Evolutionary conservation across 2,888 invertebrate genomes (phyloP).

Genomic region (Aleiodes leptofemur): DNA sequence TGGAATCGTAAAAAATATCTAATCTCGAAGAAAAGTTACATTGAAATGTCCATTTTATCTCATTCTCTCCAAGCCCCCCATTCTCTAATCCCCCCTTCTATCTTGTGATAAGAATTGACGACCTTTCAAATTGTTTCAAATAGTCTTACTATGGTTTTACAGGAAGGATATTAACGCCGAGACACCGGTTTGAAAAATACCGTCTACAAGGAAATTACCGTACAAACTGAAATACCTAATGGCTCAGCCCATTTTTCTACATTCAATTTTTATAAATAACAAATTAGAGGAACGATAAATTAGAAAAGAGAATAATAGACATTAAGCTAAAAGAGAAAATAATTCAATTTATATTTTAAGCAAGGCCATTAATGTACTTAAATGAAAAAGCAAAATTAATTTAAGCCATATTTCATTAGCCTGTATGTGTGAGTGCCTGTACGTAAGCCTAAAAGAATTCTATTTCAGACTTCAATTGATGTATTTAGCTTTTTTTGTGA

Average conservation of each 20-base stretch:
- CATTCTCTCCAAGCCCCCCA: not conserved
- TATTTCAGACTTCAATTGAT: slow-evolving; percentile 48
- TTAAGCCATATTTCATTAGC: slow-evolving; percentile 72
- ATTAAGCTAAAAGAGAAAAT: slow-evolving; percentile 50
- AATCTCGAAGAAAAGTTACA: not conserved
- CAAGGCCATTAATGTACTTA: slow-evolving; percentile 74
- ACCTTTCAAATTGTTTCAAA: slow-evolving; percentile 38
- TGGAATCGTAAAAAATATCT: no score
- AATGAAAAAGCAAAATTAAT: slow-evolving; percentile 49
- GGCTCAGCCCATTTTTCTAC: slow-evolving; percentile 68
- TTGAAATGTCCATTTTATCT: not conserved
- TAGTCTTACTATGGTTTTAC: slow-evolving; percentile 58
- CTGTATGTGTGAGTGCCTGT: slow-evolving; percentile 75
- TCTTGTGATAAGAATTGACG: not conserved
- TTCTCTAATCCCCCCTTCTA: slow-evolving; percentile 4
- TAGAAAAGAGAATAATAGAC: slow-evolving; percentile 30
- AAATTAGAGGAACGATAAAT: slow-evolving; percentile 42
- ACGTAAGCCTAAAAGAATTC: slow-evolving; percentile 59
- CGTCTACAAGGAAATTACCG: slow-evolving; percentile 68
- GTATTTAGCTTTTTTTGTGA: slow-evolving; percentile 54
- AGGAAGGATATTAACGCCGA: slow-evolving; percentile 76
- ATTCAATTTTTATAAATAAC: slow-evolving; percentile 57
- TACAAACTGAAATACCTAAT: slow-evolving; percentile 73
- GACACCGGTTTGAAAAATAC: slow-evolving; percentile 74
- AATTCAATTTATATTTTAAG: slow-evolving; percentile 65